Evolutionary conservation across 1,140 invertebrate genomes (phyloP), one percentile per base, ranked within the genome.

Genomic region (Dendroctonus valens): DNA sequence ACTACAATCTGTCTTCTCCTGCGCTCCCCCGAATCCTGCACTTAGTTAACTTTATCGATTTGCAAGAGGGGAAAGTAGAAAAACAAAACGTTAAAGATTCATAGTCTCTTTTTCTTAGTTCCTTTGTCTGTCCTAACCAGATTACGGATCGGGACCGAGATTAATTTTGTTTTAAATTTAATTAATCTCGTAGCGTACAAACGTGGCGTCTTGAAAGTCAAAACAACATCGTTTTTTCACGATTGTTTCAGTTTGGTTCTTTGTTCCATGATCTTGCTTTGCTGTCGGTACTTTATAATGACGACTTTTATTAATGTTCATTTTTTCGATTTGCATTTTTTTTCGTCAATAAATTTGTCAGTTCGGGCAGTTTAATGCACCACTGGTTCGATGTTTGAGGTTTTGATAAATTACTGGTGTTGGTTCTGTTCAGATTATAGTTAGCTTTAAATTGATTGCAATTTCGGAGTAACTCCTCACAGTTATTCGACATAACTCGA

Each of bases 131-230:
- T 14, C 26, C 52, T 49, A 57, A 65, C 62, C 37, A 41, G 52
- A 55, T 65, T 65, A 57, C 26, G 42, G 54, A 55, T 57, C 62
- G 26, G n/a, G 62, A 65, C 53, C 49, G 44, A 57, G 62, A 65
- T 66, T 66, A 60, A 66, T 60, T 52, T 60, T 59, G 64, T 59
- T 66, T 66, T 66, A 66, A 66, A 66, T 66, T 66, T 59, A 66
- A 66, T 66, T 66, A 66, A 60, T 59, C 64, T 59, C 53, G 46
- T 42, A 59, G 57, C 64, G 55, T 39, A 44, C 38, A 66, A 59
- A 66, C 64, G 46, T 57, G 52, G 53, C 62, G 11, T 65, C 54
- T 57, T 52, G 42, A 7, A 57, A 57, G 62, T 55, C 62, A 66
- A 66, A 66, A 66, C 64, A 59, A 60, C 11, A 41, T 65, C 40